Base-by-base conservation (phyloP, 2,113 vertebrate genomes). In the Pelusios castaneus region DNA sequence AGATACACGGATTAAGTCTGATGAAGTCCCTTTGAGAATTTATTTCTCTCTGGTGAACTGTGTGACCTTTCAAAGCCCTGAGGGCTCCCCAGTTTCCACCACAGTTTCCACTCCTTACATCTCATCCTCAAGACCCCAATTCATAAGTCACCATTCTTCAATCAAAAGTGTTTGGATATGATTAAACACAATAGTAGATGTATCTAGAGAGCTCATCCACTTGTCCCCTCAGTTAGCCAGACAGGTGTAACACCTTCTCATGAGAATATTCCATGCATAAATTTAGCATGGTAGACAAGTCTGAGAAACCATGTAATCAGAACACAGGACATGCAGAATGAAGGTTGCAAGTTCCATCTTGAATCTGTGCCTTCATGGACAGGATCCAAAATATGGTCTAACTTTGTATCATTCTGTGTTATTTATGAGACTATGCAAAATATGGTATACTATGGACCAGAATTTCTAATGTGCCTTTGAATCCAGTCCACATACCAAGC, bases 261-360 rank as follows among this genome's bases (percentile, higher is more conserved):
- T 19, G 21, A 16, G 5, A 83, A 1, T 5, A 3, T 7, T 41
- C 47, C 55, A 75, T 51, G n/a, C 1, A 21, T 58, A 84, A 12
- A 78, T 77, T 31, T 78, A 81, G 84, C 0, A 0, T 5, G 3
- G 63, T 34, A 16, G 77, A 0, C 10, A 31, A 54, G 47, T 10
- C 25, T 14, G 41, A 29, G 11, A 76, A 76, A 29, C 77, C 38
- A 21, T 49, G 75, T 31, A 55, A 70, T n/a, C 78, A 1, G 1
- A 76, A 60, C 84, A 38, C 5, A 75, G 47, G 24, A 58, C 45
- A 3, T 1, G 24, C 14, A 4, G 2, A n/a, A 31, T 49, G 9
- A 34, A 82, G 16, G 56, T 51, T 91, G 86, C 34, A 58, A 81
- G 38, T 55, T 70, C 21, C 47, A 34, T 14, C 55, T 17, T 11